Base-by-base conservation (phyloP, 2,797 vertebrate genomes). In the Mus minutoides region DNA sequence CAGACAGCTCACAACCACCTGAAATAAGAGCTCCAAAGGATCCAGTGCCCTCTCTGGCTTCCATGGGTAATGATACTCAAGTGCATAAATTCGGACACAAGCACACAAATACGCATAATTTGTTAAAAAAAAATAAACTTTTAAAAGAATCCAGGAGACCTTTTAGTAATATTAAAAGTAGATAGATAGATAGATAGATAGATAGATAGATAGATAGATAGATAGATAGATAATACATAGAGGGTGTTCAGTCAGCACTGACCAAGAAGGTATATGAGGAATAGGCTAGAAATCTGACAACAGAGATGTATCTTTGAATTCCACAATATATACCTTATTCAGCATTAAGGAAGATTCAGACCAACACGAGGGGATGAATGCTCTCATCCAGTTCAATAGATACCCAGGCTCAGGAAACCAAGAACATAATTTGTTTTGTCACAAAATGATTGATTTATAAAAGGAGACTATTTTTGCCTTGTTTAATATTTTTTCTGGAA, bases 401-500 rank as follows among this genome's bases (percentile, higher is more conserved):
- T 0, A 84, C 11, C 21, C 56, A 62, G 24, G 19, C 2, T 77
- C 49, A n/a, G 9, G 13, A 17, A 31, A 76, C 64, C 22, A 82
- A 43, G 6, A 86, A 8, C 0, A 54, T 12, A 14, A 62, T 11
- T 1, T 90, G 17, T 43, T 62, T 34, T 85, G 19, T 88, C 75
- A 94, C 16, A 54, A 54, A 73, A 87, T 40, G 37, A 67, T 69
- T 34, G 37, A 89, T 93, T 87, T 16, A 77, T 49, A 31, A 1
- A 88, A 69, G 14, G 19, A 96, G 78, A 40, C 2, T 49, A 29
- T 54, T 58, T 94, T 90, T 82, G 52, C 8, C 22, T 85, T 24
- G 17, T 54, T 83, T 92, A 46, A 84, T 80, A 52, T 71, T 93
- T 91, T 91, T 93, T 26, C 22, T 16, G 8, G 21, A 22, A 40